phyloP scores from a whole-genome alignment of 2,113 vertebrate genomes.

The Eulemur rufifrons region DNA sequence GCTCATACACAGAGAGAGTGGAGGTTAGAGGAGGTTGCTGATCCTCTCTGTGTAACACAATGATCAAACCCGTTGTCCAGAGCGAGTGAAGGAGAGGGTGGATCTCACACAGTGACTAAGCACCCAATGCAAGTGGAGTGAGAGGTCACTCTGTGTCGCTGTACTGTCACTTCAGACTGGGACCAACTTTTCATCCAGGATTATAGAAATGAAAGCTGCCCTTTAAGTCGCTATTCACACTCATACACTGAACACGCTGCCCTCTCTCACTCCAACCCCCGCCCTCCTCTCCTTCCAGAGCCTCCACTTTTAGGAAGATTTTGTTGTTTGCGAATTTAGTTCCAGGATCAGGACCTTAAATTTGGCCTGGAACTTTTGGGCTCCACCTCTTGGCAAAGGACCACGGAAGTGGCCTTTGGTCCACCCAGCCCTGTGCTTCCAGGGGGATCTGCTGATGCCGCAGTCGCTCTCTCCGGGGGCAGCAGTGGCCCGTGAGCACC shows the following conservation, averaged over 20 bases:
- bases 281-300: background rate
- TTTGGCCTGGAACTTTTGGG: background rate
- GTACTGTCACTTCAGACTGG: background rate
- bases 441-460: background rate
- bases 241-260: accelerated
- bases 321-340: background rate
- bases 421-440: background rate
- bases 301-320: background rate
- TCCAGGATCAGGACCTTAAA: background rate
- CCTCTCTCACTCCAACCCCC: background rate
- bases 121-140: background rate
- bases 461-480: accelerated
- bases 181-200: background rate
- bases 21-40: too few species aligned
- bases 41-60: background rate
- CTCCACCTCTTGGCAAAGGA: conserved; percentile 34
- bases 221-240: background rate
- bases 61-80: too few species aligned
- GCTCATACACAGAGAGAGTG: background rate
- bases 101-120: background rate
- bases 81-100: background rate
- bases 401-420: background rate
- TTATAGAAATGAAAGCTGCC: background rate
- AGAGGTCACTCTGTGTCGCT: too few species aligned
- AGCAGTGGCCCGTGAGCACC: accelerated